phyloP scores from a whole-genome alignment of 2,888 invertebrate species.

The Adelphocoris suturalis region DNA sequence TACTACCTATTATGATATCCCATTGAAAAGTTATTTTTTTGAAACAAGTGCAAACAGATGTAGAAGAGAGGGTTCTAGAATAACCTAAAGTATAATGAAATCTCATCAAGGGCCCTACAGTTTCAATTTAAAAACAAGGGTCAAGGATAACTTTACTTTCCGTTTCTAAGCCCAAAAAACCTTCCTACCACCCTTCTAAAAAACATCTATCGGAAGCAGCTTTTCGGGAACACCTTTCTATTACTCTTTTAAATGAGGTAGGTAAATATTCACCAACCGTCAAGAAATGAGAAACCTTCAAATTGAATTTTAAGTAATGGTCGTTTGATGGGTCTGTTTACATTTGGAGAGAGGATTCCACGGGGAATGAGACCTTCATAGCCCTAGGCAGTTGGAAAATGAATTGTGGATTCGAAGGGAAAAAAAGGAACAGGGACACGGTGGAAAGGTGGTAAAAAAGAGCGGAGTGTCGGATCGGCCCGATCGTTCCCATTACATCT shows the following conservation, averaged over 20 bases:
- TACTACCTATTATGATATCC: no score
- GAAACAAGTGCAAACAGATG: background rate
- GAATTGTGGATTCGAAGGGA: background rate
- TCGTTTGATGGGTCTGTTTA: slow-evolving; percentile 67
- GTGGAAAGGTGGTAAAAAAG: slow-evolving; percentile 50
- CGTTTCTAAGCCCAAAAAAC: slow-evolving; percentile 16
- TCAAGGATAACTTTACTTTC: background rate
- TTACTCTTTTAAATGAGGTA: slow-evolving; percentile 48
- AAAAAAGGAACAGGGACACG: slow-evolving; percentile 17
- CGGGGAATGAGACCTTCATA: slow-evolving; percentile 24
- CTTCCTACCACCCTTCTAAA: background rate
- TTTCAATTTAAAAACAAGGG: slow-evolving; percentile 40
- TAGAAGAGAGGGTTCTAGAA: background rate
- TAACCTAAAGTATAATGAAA: background rate
- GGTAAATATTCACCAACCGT: slow-evolving; percentile 54
- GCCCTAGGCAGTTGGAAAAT: background rate
- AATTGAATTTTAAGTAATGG: slow-evolving; percentile 70
- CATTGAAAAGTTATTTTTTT: no score
- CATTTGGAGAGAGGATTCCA: slow-evolving; percentile 20
- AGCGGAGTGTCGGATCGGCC: slow-evolving; percentile 18
- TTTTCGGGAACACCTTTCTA: slow-evolving; percentile 24
- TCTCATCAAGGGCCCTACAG: slow-evolving; percentile 2
- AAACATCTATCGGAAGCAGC: background rate
- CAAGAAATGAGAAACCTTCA: slow-evolving; percentile 55
- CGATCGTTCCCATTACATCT: slow-evolving; percentile 45